Evolutionary conservation across 2,797 vertebrate species (phyloP).

Genomic region (Linurgus olivaceus): DNA sequence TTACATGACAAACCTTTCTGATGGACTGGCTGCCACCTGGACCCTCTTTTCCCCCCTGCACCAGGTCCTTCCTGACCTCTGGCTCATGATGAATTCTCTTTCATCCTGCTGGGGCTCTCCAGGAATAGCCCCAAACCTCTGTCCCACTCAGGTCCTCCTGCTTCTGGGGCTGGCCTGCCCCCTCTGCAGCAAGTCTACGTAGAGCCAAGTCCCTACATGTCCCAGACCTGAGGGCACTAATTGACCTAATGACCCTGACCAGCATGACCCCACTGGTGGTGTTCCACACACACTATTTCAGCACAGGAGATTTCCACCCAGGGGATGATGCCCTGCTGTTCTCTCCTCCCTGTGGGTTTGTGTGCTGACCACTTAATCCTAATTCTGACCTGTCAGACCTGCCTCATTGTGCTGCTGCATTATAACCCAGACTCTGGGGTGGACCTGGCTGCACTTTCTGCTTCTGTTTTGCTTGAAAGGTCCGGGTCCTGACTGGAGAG

Average conservation of each 20-base stretch:
- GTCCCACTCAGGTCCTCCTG: neutral
- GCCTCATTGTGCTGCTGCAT: rapidly evolving
- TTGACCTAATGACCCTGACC: neutral
- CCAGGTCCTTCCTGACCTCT: neutral
- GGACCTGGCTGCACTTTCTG: neutral
- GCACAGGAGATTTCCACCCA: rapidly evolving
- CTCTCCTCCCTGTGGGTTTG: rapidly evolving
- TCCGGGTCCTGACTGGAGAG: neutral
- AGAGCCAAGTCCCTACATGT: neutral
- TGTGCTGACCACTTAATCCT: rapidly evolving
- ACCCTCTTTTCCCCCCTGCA: neutral
- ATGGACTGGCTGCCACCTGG: neutral
- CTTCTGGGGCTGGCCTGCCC: neutral
- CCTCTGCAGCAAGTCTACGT: neutral
- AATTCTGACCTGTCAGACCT: neutral
- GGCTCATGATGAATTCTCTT: neutral
- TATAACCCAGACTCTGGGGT: neutral
- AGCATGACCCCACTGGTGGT: neutral
- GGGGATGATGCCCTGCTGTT: neutral
- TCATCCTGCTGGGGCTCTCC: neutral
- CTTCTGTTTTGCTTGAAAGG: neutral
- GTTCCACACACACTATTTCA: neutral
- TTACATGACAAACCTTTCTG: neutral
- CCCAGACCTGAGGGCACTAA: neutral
- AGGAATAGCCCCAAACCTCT: neutral